Conservation (phyloP, 1,140 invertebrate species). For the Drosophila pallidifrons region DNA sequence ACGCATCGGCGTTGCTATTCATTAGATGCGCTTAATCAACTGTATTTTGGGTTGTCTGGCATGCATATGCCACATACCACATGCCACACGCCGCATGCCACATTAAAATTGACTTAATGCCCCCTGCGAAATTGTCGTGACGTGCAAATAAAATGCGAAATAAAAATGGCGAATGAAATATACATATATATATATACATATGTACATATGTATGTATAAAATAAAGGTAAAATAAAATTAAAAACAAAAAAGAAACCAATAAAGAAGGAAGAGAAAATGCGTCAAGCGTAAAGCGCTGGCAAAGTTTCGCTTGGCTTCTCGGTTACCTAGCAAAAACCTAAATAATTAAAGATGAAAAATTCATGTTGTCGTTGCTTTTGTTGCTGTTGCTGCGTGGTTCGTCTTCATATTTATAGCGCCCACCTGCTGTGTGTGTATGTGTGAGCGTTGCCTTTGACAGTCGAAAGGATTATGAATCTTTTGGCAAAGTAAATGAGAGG, state of each 20-base stretch:
- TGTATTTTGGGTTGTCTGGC: slow-evolving; percentile 18
- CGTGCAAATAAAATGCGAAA: slow-evolving; percentile 21
- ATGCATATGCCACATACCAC: slow-evolving; percentile 15
- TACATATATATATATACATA: neutral
- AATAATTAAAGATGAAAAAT: slow-evolving; percentile 72
- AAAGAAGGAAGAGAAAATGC: neutral
- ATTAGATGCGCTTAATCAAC: slow-evolving; percentile 44
- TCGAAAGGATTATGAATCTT: slow-evolving; percentile 68
- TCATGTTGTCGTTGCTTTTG: slow-evolving; percentile 22
- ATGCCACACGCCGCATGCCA: slow-evolving; percentile 17
- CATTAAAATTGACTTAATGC: slow-evolving; percentile 35
- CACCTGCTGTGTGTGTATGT: slow-evolving; percentile 26
- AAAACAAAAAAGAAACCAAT: slow-evolving; percentile 23
- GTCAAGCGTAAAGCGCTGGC: neutral
- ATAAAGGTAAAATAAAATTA: slow-evolving; percentile 1
- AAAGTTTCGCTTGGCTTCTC: slow-evolving; percentile 15
- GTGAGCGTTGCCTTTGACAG: slow-evolving; percentile 41
- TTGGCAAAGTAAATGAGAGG: slow-evolving; percentile 25
- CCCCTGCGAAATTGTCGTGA: neutral
- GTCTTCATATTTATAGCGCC: neutral
- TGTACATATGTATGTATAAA: no score
- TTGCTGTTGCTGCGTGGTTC: neutral
- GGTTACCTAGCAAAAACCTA: slow-evolving; percentile 66
- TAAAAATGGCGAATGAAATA: slow-evolving; percentile 23
- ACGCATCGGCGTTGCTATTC: slow-evolving; percentile 30